phyloP scores from a whole-genome alignment of 2,797 vertebrate species.

The Lateolabrax maculatus region DNA sequence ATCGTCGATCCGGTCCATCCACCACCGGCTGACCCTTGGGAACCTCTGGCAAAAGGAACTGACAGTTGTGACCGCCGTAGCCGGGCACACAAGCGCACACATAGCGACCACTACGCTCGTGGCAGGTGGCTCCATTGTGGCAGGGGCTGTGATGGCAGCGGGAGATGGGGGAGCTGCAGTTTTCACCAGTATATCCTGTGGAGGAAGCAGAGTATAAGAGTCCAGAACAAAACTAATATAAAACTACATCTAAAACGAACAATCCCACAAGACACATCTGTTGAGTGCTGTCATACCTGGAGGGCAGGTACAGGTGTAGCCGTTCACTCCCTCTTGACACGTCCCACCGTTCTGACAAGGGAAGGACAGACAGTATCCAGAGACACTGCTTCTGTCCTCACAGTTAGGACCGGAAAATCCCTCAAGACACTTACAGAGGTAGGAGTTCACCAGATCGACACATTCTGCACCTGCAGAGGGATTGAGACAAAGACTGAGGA shows the following conservation, averaged over 20 bases:
- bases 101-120: slow-evolving; percentile 92
- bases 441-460: slow-evolving; percentile 93
- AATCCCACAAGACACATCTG: neutral
- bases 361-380: slow-evolving; percentile 89
- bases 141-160: slow-evolving; percentile 94
- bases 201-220: slow-evolving; percentile 42
- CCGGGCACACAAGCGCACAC: slow-evolving; percentile 93
- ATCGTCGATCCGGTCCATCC: slow-evolving; percentile 80
- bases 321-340: slow-evolving; percentile 91
- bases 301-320: slow-evolving; percentile 94
- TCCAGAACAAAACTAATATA: slow-evolving; percentile 1
- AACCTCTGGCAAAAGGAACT: slow-evolving; percentile 93
- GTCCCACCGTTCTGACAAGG: slow-evolving; percentile 95
- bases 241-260: neutral
- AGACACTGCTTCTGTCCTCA: slow-evolving; percentile 84
- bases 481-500: slow-evolving; percentile 8
- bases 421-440: slow-evolving; percentile 93
- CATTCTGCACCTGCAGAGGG: slow-evolving; percentile 90
- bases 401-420: slow-evolving; percentile 94
- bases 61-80: slow-evolving; percentile 96
- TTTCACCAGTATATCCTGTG: slow-evolving; percentile 93
- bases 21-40: slow-evolving; percentile 79
- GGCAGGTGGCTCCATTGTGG: slow-evolving; percentile 98
- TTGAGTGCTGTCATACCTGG: slow-evolving; percentile 80
- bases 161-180: slow-evolving; percentile 93